Evolutionary conservation across 2,888 invertebrate species (phyloP).

Genomic region (Synergus itoensis): DNA sequence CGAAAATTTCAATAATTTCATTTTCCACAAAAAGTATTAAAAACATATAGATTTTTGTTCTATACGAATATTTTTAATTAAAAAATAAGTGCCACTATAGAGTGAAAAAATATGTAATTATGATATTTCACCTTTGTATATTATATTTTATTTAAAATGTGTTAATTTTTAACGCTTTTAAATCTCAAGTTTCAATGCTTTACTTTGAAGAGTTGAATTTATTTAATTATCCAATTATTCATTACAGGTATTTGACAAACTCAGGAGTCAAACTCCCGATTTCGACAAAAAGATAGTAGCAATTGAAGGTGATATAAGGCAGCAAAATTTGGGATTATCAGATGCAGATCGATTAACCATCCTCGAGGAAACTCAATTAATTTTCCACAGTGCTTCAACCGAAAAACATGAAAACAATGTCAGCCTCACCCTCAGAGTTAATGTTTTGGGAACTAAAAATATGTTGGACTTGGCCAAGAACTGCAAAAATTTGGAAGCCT

Average conservation of each 20-base stretch:
- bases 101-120: too few species aligned
- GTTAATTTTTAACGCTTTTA: too few species aligned
- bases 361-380: constrained; percentile 57
- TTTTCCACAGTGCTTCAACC: constrained; percentile 65
- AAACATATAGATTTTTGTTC: too few species aligned
- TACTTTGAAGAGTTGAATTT: background rate
- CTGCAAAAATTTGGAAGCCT: constrained; percentile 60
- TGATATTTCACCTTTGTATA: too few species aligned
- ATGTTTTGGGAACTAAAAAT: constrained; percentile 63
- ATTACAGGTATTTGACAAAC: constrained; percentile 63
- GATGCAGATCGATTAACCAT: constrained; percentile 54
- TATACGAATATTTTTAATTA: too few species aligned
- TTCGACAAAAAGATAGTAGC: constrained; percentile 56
- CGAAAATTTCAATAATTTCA: too few species aligned
- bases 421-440: constrained; percentile 53
- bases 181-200: too few species aligned
- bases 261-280: constrained; percentile 54
- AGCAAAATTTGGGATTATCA: constrained; percentile 58
- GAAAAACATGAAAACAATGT: constrained; percentile 56
- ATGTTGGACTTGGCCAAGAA: constrained; percentile 63
- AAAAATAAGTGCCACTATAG: too few species aligned
- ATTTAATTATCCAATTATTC: constrained; percentile 22
- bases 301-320: constrained; percentile 60
- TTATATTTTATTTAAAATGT: constrained; percentile 6
- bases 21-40: too few species aligned